Evolutionary conservation across 2,888 invertebrate species (phyloP), one percentile per base, ranked within the genome.

Genomic region (Athalia cordata): DNA sequence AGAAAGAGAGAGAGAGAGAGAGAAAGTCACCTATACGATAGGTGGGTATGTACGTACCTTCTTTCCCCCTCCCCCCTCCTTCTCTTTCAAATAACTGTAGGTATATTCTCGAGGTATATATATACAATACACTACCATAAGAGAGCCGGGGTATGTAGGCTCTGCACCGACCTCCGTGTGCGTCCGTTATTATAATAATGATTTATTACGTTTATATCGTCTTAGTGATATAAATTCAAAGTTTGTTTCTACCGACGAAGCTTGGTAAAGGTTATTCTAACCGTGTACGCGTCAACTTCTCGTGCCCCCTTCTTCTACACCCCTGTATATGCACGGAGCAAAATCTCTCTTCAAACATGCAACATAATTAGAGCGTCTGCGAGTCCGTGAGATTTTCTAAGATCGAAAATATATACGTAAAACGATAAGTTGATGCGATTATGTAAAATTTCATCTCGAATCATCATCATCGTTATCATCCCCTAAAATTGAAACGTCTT

Each of bases 191-290:
- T 84, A 85, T 86, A 86, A 86, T 85, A 84, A 86, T 87, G 86
- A 87, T 87, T 87, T 87, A 87, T 83, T 83, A 85, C 83, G 82
- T 84, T 85, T 85, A 84, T 86, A 86, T 85, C 87, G 87, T 85
- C 86, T 86, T 84, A 84, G 85, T 80, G 84, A 86, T 86, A 86
- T 86, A 87, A 87, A 87, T 87, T 87, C 85, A 86, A 86, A 87
- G 86, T 86, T 87, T 83, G 85, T 82, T 83, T 82, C 82, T 82
- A 80, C 4, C 65, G 57, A 59, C 59, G n/a, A 8, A 45, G 59
- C 29, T n/a, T n/a, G 15, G 67, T 13, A 15, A 50, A 13, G 52
- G 9, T 29, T 29, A 8, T 6, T 29, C 67, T 5, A 13, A 29
- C 29, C 13, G 49, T 52, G 29, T 67, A 67, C 68, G 7, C n/a